Percentiles rank a stretch among this genome's conserved stretches.
These are phyloP conservation scores for Stenopsyche tienmushanensis DNA, from an alignment of 1,140 invertebrate species.

Conservation along the genomic window DNA sequence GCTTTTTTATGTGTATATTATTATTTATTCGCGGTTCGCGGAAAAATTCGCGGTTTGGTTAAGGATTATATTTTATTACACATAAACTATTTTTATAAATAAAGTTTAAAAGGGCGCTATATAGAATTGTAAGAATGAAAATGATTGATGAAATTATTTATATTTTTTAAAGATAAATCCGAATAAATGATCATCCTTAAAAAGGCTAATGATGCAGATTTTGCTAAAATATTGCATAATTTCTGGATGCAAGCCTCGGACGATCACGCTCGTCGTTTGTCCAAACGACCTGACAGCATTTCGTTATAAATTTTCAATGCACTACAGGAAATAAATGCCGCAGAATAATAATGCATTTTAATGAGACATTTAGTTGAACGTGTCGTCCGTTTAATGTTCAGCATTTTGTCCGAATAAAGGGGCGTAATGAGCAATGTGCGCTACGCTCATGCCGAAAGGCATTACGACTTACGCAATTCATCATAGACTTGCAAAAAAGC, in stretches of 20 bases:
- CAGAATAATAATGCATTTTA: conserved; percentile 37
- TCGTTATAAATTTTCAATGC: conserved; percentile 29
- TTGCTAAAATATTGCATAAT: not conserved
- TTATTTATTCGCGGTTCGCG: too few species aligned
- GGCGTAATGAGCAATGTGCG: conserved; percentile 3
- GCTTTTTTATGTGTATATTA: too few species aligned
- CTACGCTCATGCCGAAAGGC: not conserved
- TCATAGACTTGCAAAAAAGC: not conserved
- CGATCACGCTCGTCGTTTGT: conserved; percentile 17
- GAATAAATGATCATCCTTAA: too few species aligned
- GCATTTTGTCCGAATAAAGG: not conserved
- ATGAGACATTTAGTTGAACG: conserved; percentile 31
- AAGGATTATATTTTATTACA: too few species aligned
- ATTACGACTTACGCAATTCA: conserved; percentile 17
- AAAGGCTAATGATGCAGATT: too few species aligned
- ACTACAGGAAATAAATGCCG: conserved; percentile 29
- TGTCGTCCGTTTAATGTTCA: conserved; percentile 24
- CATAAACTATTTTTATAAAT: too few species aligned
- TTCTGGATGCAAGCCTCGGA: not conserved
- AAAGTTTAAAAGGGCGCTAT: too few species aligned
- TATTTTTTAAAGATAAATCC: too few species aligned
- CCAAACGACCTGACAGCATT: conserved; percentile 18
- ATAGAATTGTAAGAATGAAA: too few species aligned
- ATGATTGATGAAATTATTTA: too few species aligned
- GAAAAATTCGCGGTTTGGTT: too few species aligned